A percentile compares a stretch with the other conserved stretches of the same genome.
phyloP scores from a whole-genome alignment of 2,113 vertebrate genomes.

The Phocoena sinus region DNA sequence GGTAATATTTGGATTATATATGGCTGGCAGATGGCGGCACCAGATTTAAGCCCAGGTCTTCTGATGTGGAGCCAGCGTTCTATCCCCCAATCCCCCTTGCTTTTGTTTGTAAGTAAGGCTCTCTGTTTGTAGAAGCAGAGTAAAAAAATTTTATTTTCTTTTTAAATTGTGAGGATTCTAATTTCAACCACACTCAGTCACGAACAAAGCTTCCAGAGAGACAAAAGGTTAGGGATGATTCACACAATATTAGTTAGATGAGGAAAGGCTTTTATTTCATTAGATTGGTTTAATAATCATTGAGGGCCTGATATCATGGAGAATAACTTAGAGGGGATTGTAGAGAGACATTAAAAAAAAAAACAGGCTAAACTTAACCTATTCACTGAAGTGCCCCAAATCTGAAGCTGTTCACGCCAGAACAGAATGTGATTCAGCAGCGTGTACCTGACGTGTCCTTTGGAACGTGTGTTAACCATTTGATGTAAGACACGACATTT shows the following conservation, averaged over 20 bases:
- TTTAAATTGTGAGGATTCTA: neutral
- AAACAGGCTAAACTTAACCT: neutral
- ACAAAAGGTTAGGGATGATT: neutral
- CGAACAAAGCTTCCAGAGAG: neutral
- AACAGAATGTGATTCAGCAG: conserved; percentile 34
- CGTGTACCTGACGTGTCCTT: conserved; percentile 18
- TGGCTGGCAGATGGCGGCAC: neutral
- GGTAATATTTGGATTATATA: neutral
- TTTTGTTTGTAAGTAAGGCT: neutral
- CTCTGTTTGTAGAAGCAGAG: neutral
- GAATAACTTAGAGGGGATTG: neutral
- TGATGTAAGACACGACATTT: conserved; percentile 58
- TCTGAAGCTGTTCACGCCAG: neutral
- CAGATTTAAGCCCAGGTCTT: neutral
- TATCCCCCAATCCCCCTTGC: neutral
- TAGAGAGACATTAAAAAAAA: neutral
- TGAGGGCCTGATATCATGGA: neutral
- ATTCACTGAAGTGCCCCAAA: neutral
- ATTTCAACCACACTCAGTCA: neutral
- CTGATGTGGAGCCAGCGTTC: neutral
- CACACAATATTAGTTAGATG: neutral
- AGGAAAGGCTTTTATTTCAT: conserved; percentile 14
- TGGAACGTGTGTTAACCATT: conserved; percentile 40
- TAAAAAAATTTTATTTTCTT: neutral
- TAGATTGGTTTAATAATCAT: conserved; percentile 27